A percentile compares a stretch with the other conserved stretches of the same genome.
Evolutionary conservation across 2,888 invertebrate genomes (phyloP).

Genomic region (Neoitamus cyanurus): DNA sequence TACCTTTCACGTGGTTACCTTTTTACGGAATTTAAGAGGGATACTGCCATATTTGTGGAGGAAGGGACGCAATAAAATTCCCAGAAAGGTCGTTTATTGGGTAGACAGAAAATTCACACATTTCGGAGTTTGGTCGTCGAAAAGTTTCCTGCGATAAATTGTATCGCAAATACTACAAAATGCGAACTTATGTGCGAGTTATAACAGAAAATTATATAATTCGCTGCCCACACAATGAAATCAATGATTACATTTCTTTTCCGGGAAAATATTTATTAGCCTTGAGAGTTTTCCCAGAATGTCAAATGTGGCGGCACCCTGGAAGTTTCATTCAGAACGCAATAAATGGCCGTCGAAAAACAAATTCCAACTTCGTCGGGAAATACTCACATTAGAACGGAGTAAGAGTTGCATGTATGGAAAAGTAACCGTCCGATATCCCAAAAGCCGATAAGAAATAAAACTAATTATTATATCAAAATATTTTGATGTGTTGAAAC

Average conservation of each 20-base stretch:
- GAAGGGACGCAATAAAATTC: not conserved
- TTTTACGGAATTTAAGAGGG: no score
- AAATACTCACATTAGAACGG: no score
- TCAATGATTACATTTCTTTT: not conserved
- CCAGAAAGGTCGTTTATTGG: not conserved
- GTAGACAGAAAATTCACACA: not conserved
- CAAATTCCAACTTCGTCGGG: not conserved
- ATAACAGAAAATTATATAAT: not conserved
- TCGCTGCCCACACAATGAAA: not conserved
- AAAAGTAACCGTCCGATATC: no score
- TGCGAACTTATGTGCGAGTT: not conserved
- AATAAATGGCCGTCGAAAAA: not conserved
- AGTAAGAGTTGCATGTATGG: no score
- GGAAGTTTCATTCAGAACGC: not conserved
- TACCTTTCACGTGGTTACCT: not conserved
- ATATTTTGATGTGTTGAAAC: no score
- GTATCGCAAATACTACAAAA: not conserved
- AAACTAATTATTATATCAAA: no score
- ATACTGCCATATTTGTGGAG: not conserved
- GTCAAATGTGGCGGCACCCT: not conserved
- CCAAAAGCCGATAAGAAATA: no score
- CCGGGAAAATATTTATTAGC: not conserved
- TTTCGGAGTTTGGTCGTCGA: not conserved
- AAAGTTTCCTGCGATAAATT: not conserved
- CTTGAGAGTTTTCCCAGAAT: not conserved